These are phyloP conservation scores for Lycaon pictus DNA, from an alignment of 2,113 vertebrate genomes.

Conservation along the genomic window DNA sequence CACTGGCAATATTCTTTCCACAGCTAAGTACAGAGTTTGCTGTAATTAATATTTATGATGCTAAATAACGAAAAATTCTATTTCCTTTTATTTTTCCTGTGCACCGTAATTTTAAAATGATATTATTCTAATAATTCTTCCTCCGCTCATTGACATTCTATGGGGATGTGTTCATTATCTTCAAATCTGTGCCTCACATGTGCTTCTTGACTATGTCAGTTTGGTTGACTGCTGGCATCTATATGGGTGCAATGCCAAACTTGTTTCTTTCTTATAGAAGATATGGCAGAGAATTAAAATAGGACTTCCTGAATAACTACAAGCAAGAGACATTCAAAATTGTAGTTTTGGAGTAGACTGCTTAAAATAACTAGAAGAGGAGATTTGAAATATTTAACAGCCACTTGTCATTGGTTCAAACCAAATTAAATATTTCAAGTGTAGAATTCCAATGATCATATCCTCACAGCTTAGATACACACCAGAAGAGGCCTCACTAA, in stretches of 20 bases:
- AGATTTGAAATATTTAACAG: not conserved
- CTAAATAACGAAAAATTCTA: constrained; percentile 17
- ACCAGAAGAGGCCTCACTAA: not conserved
- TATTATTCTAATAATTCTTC: constrained; percentile 15
- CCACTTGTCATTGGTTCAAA: not conserved
- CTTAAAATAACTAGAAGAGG: not conserved
- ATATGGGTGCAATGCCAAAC: not conserved
- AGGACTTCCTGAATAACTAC: not conserved
- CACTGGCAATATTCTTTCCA: constrained; percentile 39
- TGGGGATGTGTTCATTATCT: not conserved
- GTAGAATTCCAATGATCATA: not conserved
- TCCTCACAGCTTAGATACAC: not conserved
- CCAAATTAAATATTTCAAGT: not conserved
- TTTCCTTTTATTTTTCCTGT: constrained; percentile 46
- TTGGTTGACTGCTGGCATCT: not conserved
- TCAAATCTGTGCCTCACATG: not conserved
- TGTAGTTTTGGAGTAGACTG: not conserved
- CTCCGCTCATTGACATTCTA: not conserved
- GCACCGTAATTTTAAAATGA: constrained; percentile 35
- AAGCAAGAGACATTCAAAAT: not conserved
- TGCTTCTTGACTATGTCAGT: not conserved
- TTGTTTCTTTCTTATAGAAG: not conserved
- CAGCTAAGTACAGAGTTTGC: not conserved
- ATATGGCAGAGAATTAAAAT: not conserved
- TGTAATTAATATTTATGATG: constrained; percentile 72